Evolutionary conservation across 2,888 invertebrate species (phyloP).

Genomic region (Leistus spinibarbis): DNA sequence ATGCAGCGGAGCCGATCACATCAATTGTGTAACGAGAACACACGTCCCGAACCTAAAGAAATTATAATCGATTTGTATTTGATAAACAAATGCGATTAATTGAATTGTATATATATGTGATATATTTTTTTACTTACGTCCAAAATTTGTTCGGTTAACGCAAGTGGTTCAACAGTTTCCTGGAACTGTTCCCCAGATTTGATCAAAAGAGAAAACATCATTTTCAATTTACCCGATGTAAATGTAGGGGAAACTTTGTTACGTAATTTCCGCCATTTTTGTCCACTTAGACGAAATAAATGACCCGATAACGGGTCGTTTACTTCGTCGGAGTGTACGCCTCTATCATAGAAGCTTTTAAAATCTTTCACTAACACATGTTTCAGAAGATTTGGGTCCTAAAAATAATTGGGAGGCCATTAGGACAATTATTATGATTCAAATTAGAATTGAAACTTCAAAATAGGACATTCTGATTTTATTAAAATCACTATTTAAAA

Average conservation of each 20-base stretch:
- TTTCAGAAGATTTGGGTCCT: constrained; percentile 63
- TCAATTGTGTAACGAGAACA: constrained; percentile 39
- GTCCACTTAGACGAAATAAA: constrained; percentile 60
- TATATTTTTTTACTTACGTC: constrained; percentile 12
- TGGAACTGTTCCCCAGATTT: constrained; percentile 60
- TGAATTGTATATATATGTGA: background rate
- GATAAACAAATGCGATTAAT: background rate
- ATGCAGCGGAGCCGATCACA: constrained; percentile 40
- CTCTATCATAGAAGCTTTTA: constrained; percentile 64
- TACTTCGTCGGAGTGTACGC: constrained; percentile 61
- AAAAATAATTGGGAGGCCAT: no score
- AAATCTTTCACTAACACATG: constrained; percentile 63
- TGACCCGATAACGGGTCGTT: constrained; percentile 62
- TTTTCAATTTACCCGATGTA: constrained; percentile 66
- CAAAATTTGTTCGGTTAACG: constrained; percentile 50
- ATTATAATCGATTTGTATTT: background rate
- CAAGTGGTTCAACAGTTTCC: constrained; percentile 52
- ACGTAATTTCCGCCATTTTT: constrained; percentile 64
- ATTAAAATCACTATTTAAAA: no score
- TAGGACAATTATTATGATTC: no score
- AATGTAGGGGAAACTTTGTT: constrained; percentile 66
- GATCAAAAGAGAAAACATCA: constrained; percentile 61
- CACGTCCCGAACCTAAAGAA: constrained; percentile 38
- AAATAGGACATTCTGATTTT: no score
- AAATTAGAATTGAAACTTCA: no score